Conservation (phyloP, 2,888 invertebrate genomes). For the Listrodromus nycthemerus region DNA sequence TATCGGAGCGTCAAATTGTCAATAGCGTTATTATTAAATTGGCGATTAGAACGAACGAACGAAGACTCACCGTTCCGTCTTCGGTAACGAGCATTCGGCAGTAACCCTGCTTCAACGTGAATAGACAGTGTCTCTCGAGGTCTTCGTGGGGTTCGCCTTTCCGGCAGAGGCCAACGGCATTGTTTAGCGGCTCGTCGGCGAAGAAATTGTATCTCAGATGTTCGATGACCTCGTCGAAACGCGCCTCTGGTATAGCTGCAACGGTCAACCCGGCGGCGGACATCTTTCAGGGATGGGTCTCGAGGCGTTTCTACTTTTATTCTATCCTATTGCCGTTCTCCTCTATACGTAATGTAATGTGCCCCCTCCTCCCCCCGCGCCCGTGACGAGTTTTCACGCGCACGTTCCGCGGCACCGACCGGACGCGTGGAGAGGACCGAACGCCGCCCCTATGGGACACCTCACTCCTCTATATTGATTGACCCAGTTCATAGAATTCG, state of each 20-base stretch:
- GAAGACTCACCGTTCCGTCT: conserved; percentile 86
- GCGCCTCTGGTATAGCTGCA: conserved; percentile 84
- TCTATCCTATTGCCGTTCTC: conserved; percentile 27
- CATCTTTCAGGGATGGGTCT: conserved; percentile 72
- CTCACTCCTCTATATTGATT: conserved; percentile 80
- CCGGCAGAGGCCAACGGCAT: conserved; percentile 90
- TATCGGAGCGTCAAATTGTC: not conserved
- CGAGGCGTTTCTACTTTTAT: conserved; percentile 53
- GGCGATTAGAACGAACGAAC: not conserved
- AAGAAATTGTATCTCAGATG: conserved; percentile 92
- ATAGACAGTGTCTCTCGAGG: conserved; percentile 90
- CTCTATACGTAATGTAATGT: conserved; percentile 12
- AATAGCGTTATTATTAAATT: not conserved
- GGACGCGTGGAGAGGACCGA: conserved; percentile 58
- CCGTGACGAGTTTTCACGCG: conserved; percentile 76
- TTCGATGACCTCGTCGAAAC: conserved; percentile 88
- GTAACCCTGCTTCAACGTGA: conserved; percentile 90
- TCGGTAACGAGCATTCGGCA: conserved; percentile 89
- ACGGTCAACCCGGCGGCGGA: conserved; percentile 82
- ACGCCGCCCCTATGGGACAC: conserved; percentile 47
- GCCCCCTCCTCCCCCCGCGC: conserved; percentile 56
- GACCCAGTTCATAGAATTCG: conserved; percentile 81
- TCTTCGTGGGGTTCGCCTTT: conserved; percentile 90
- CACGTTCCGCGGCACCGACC: conserved; percentile 72
- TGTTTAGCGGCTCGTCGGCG: conserved; percentile 93